Conservation (phyloP, 2,797 vertebrate species). For the Micropoecilia bifurca region DNA sequence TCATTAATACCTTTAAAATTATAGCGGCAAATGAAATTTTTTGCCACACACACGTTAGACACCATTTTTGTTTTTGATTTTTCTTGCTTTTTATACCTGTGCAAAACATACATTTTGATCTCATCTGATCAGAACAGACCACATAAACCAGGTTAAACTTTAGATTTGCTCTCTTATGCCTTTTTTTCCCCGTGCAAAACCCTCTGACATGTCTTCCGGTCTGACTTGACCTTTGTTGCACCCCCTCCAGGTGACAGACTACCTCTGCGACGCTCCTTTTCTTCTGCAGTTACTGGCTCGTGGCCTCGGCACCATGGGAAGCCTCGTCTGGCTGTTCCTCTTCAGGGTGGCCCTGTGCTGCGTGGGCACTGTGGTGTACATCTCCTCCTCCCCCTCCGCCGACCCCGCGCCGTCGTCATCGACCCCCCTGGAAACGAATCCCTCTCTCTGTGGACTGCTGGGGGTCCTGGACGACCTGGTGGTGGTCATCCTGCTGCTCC, state of each 20-base stretch:
- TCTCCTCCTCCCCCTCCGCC: slow-evolving; percentile 74
- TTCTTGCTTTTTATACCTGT: too few relatives aligned
- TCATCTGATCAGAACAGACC: neutral
- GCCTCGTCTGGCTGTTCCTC: slow-evolving; percentile 84
- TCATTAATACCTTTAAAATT: too few relatives aligned
- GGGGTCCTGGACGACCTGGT: slow-evolving; percentile 83
- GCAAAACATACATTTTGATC: neutral
- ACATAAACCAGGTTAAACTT: neutral
- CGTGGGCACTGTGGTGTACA: slow-evolving; percentile 79
- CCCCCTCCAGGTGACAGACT: slow-evolving; percentile 80
- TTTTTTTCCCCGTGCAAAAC: neutral
- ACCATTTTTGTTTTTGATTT: too few relatives aligned
- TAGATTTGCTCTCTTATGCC: neutral
- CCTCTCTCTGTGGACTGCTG: slow-evolving; percentile 79
- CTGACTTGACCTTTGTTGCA: neutral
- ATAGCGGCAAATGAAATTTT: too few relatives aligned
- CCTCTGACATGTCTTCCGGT: neutral
- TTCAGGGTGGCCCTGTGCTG: slow-evolving; percentile 83
- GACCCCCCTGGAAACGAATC: slow-evolving; percentile 58
- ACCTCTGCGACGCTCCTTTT: slow-evolving; percentile 81
- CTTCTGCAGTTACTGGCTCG: slow-evolving; percentile 77
- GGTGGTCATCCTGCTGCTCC: slow-evolving; percentile 84
- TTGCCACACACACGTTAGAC: too few relatives aligned
- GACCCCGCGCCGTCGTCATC: slow-evolving; percentile 60
- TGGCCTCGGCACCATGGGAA: slow-evolving; percentile 79